Conservation (phyloP, 2,797 vertebrate genomes). For the Etheostoma nigrum region DNA sequence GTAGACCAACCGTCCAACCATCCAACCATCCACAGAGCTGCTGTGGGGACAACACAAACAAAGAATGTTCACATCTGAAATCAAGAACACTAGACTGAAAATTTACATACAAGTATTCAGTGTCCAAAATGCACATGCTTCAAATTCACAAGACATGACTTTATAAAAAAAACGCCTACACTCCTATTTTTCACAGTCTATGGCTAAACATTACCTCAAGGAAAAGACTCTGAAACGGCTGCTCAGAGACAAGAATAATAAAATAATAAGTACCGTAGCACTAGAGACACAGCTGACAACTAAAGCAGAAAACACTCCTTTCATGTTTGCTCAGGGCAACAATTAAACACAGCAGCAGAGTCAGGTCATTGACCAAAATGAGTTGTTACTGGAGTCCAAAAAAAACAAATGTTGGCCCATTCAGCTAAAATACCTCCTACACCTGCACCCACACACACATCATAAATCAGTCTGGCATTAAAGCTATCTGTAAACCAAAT, state of each 20-base stretch:
- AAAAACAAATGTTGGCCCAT: constrained; percentile 43
- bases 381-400: constrained; percentile 40
- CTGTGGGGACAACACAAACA: neutral
- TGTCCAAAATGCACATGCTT: constrained; percentile 18
- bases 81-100: neutral
- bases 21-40: neutral
- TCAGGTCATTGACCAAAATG: constrained; percentile 52
- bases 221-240: constrained; percentile 18
- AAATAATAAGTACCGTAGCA: constrained; percentile 11
- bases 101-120: constrained; percentile 14
- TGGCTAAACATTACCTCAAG: constrained; percentile 22
- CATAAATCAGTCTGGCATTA: constrained; percentile 61
- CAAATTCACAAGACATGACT: constrained; percentile 31
- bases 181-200: constrained; percentile 39
- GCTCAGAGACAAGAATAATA: constrained; percentile 4
- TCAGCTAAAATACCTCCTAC: constrained; percentile 53
- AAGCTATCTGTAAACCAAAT: constrained; percentile 60
- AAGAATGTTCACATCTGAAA: constrained; percentile 8
- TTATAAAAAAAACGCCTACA: constrained; percentile 36
- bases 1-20: too few species aligned
- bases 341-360: constrained; percentile 25
- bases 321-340: constrained; percentile 35
- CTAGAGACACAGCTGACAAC: neutral
- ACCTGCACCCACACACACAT: constrained; percentile 53
- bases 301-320: neutral